Evolutionary conservation across 2,113 vertebrate species (phyloP).

Genomic region (Peromyscus polionotus): DNA sequence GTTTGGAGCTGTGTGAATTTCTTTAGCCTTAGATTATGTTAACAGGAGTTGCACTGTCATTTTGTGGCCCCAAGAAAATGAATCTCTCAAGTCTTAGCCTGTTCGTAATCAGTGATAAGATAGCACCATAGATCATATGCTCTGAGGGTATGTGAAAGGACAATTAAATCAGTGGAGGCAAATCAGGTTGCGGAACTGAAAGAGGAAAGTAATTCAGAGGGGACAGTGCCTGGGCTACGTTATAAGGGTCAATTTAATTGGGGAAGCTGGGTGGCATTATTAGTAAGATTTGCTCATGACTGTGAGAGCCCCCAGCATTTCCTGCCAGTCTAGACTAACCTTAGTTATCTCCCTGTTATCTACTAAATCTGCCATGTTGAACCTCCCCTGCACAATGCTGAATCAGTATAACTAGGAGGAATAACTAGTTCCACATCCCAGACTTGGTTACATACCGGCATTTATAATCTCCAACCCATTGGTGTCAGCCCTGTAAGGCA

Average conservation of each 20-base stretch:
- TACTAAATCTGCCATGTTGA: not conserved
- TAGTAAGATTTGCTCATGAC: not conserved
- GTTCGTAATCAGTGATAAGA: not conserved
- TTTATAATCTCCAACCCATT: not conserved
- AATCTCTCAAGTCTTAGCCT: not conserved
- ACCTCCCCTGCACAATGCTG: not conserved
- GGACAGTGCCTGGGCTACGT: not conserved
- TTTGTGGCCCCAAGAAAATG: not conserved
- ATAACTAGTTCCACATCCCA: not conserved
- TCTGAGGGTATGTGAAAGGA: not conserved
- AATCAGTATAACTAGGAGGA: not conserved
- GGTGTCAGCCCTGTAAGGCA: not conserved
- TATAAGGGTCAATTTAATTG: not conserved
- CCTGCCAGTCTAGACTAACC: not conserved
- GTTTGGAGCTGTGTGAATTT: not conserved
- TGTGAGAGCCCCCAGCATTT: not conserved
- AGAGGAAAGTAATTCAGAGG: not conserved
- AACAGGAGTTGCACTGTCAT: not conserved
- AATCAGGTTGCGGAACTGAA: not conserved
- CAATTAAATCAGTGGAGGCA: not conserved
- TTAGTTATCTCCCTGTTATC: not conserved
- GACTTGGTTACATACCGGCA: not conserved
- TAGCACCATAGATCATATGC: not conserved
- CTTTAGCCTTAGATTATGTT: not conserved
- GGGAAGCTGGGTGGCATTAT: not conserved